Evolutionary conservation across 2,113 vertebrate genomes (phyloP).

Genomic region (Alosa alosa): DNA sequence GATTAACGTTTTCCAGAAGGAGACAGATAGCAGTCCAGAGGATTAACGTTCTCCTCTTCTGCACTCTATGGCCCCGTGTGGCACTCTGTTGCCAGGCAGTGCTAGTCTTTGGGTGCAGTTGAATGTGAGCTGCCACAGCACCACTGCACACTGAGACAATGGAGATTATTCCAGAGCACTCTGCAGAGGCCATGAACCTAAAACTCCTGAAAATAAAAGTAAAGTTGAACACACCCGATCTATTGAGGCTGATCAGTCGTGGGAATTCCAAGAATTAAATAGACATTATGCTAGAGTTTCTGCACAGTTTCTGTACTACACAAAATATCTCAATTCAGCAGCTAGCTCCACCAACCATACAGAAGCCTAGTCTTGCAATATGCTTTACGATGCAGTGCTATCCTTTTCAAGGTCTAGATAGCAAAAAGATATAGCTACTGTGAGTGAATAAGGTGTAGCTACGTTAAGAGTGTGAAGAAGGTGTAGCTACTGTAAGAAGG

Average conservation of each 20-base stretch:
- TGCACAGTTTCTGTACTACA: too few relatives aligned
- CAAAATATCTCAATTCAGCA: too few relatives aligned
- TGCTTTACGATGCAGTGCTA: background rate
- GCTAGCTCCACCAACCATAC: background rate
- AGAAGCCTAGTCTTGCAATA: background rate
- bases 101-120: background rate
- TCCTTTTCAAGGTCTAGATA: background rate
- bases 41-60: background rate
- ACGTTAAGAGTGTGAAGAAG: too few relatives aligned
- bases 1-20: too few relatives aligned
- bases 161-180: background rate
- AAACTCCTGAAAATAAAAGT: too few relatives aligned
- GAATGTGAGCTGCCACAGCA: background rate
- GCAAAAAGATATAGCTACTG: background rate
- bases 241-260: too few relatives aligned
- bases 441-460: background rate
- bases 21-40: too few relatives aligned
- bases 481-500: background rate
- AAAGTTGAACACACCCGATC: too few relatives aligned
- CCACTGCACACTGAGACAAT: background rate
- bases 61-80: background rate
- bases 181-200: too few relatives aligned
- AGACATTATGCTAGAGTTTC: too few relatives aligned
- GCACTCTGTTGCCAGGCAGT: background rate
- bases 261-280: too few relatives aligned